A percentile compares a stretch with the other conserved stretches of the same genome.
phyloP scores from a whole-genome alignment of 1,140 invertebrate species.

The Aphidius gifuensis region DNA sequence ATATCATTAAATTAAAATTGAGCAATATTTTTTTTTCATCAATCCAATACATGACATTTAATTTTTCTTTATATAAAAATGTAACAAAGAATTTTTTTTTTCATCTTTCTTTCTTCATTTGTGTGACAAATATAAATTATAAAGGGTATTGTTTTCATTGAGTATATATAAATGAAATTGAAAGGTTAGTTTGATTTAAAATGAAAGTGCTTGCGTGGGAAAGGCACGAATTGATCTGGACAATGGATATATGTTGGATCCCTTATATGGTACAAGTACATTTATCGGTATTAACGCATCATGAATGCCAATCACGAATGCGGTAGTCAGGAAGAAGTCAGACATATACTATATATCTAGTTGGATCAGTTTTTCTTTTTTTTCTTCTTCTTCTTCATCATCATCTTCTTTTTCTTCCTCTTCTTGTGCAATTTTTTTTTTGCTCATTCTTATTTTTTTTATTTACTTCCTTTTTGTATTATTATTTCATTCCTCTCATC shows the following conservation, averaged over 20 bases:
- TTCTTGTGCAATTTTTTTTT: not conserved
- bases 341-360: too few relatives aligned
- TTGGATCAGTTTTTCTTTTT: too few relatives aligned
- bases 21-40: too few relatives aligned
- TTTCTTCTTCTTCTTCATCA: not conserved
- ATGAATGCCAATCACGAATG: slow-evolving; percentile 23
- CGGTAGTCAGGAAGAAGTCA: slow-evolving; percentile 4
- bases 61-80: too few relatives aligned
- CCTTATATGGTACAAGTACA: slow-evolving; percentile 31
- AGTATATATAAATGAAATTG: slow-evolving; percentile 12
- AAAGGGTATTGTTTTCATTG: not conserved
- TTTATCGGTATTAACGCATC: slow-evolving; percentile 26
- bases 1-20: too few relatives aligned
- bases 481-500: too few relatives aligned
- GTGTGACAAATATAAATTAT: too few relatives aligned
- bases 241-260: slow-evolving; percentile 24
- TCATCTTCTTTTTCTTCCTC: not conserved
- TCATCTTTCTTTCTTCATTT: too few relatives aligned
- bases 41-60: too few relatives aligned
- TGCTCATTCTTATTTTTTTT: not conserved
- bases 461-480: not conserved
- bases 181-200: slow-evolving; percentile 8
- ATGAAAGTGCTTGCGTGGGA: slow-evolving; percentile 31
- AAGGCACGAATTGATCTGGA: slow-evolving; percentile 30
- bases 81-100: too few relatives aligned